Conservation (phyloP, 2,888 invertebrate genomes). For the Scaptomyza flava region DNA sequence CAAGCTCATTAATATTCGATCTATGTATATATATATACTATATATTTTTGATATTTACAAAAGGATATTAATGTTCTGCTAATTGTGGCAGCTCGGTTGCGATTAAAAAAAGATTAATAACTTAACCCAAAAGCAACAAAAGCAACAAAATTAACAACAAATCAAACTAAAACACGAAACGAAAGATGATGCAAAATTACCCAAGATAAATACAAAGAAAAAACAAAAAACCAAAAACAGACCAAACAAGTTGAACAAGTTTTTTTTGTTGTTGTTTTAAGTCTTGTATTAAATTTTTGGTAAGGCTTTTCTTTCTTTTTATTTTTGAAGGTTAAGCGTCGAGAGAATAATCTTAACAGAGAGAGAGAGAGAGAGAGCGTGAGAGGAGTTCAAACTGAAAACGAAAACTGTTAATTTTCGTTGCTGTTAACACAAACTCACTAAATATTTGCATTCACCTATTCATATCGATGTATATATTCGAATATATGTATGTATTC, state of each 20-base stretch:
- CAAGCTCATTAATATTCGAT: constrained; percentile 7
- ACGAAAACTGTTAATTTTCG: constrained; percentile 71
- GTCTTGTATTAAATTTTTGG: constrained; percentile 49
- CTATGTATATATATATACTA: not conserved
- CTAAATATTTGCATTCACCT: constrained; percentile 66
- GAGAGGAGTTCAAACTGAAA: too few species aligned
- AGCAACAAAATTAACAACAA: constrained; percentile 11
- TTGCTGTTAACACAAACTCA: constrained; percentile 60
- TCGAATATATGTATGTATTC: constrained; percentile 8
- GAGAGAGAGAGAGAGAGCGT: constrained; percentile 23
- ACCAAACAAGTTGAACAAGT: constrained; percentile 74
- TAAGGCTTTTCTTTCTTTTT: constrained; percentile 33
- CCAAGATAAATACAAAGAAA: constrained; percentile 29
- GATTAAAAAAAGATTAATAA: constrained; percentile 65
- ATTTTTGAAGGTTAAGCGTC: constrained; percentile 65
- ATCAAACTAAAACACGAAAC: constrained; percentile 33
- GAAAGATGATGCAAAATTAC: constrained; percentile 65
- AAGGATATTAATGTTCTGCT: constrained; percentile 51
- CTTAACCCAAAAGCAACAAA: constrained; percentile 16
- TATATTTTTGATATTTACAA: constrained; percentile 4
- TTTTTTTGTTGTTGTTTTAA: constrained; percentile 34
- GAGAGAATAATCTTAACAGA: constrained; percentile 9
- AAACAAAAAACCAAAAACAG: constrained; percentile 11
- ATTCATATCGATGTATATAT: constrained; percentile 9
- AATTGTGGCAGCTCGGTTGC: constrained; percentile 32